Evolutionary conservation across 2,888 invertebrate genomes (phyloP), one percentile per base, ranked within the genome.

Genomic region (Nysson spinosus): DNA sequence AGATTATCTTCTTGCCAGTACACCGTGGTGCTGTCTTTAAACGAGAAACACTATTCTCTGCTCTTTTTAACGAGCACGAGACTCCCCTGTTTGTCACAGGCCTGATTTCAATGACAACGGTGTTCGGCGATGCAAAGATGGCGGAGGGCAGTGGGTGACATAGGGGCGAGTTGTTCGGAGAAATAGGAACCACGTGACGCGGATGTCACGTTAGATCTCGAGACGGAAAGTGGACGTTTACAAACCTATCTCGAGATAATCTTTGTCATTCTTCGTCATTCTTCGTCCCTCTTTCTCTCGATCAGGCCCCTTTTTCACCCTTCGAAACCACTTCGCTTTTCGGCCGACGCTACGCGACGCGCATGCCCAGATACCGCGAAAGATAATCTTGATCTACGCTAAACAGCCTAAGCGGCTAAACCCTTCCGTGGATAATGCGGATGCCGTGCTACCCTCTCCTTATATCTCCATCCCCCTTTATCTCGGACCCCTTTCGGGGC

Each of bases 361-460:
- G 57, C 60, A 64, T 72, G 57, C 60, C 57, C 72, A 64, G 73
- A 75, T 75, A 76, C 73, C 61, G 68, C 66, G 56, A 44, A 68
- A 82, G 84, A 86, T 87, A 83, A 87, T 87, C 86, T 86, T 80
- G 79, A 86, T 86, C 85, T 86, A 84, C 81, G 82, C 84, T 83
- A 84, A 86, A 84, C 86, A 85, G 79, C 80, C 73, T 70, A 73
- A 72, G 69, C 69, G 75, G 72, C 74, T 73, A 80, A 77, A 78
- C 77, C 79, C 79, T 75, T 75, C 56, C 72, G 80, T 78, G 83
- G 84, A 85, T 85, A 85, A 87, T 83, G 82, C 80, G 86, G 87
- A 87, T 87, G 86, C 79, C 83, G 86, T 86, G 85, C 83, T 83
- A 77, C 76, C 72, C 72, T 61, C 72, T 66, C 46, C 37, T 37